Evolutionary conservation across 2,888 invertebrate genomes (phyloP).

Genomic region (Heliothis peltigera): DNA sequence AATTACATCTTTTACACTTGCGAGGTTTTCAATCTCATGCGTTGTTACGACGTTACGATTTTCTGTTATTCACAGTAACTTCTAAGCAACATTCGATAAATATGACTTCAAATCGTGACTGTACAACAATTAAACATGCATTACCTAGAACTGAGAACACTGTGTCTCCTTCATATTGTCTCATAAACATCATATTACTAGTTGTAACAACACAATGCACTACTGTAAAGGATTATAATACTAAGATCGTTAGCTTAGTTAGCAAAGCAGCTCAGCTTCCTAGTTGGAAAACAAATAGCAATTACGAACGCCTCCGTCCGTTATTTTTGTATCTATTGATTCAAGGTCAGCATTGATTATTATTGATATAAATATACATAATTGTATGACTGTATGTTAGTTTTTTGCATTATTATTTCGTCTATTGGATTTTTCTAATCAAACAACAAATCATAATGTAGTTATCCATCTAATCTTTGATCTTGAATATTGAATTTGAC

Average conservation of each 20-base stretch:
- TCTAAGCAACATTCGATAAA: conserved; percentile 13
- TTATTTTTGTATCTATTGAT: conserved; percentile 44
- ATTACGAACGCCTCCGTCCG: conserved; percentile 42
- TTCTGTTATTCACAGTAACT: conserved; percentile 6
- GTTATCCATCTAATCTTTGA: background rate
- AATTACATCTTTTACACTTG: too few relatives aligned
- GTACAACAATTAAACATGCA: conserved; percentile 29
- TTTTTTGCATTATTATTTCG: background rate
- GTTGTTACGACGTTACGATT: background rate
- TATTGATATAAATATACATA: conserved; percentile 15
- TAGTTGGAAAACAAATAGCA: conserved; percentile 51
- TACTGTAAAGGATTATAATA: conserved; percentile 37
- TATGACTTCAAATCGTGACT: conserved; percentile 32
- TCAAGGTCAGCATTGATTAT: conserved; percentile 36
- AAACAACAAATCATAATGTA: background rate
- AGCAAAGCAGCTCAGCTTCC: conserved; percentile 55
- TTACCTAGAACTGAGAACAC: conserved; percentile 35
- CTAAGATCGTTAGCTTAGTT: conserved; percentile 39
- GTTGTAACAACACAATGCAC: conserved; percentile 25
- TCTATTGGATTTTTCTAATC: background rate
- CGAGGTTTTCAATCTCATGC: too few relatives aligned
- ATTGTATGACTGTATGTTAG: background rate
- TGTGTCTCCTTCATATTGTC: conserved; percentile 30
- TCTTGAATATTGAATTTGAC: background rate
- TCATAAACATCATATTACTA: conserved; percentile 28